Evolutionary conservation across 2,113 vertebrate species (phyloP).

Genomic region (Malurus elegans): DNA sequence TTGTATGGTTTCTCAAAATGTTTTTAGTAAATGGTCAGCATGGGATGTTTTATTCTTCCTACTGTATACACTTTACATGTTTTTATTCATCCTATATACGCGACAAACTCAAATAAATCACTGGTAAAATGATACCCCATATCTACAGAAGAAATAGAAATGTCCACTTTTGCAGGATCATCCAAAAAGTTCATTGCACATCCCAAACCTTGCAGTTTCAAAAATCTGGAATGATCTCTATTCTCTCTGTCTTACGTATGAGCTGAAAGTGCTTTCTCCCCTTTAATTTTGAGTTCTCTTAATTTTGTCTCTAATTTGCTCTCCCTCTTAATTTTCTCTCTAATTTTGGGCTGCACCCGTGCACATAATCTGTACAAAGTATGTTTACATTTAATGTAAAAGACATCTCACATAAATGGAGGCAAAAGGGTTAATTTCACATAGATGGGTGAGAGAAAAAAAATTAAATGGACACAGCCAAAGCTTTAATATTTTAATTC

Average conservation of each 20-base stretch:
- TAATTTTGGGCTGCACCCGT: not conserved
- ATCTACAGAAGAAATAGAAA: not conserved
- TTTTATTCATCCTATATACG: not conserved
- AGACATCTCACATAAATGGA: not conserved
- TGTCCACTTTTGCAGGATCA: not conserved
- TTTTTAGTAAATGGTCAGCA: not conserved
- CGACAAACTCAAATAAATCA: not conserved
- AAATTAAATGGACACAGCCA: not conserved
- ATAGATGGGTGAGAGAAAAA: not conserved
- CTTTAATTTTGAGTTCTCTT: not conserved
- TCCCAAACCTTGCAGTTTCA: fast-evolving
- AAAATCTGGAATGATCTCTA: not conserved
- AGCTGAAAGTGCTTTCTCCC: not conserved
- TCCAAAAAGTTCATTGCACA: not conserved
- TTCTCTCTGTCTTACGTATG: not conserved
- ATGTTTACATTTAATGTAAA: not conserved
- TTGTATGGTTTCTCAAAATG: not conserved
- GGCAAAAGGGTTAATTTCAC: not conserved
- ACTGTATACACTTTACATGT: not conserved
- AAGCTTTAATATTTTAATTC: not conserved
- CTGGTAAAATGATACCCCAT: fast-evolving
- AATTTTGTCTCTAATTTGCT: too few species aligned
- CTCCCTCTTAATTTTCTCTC: too few species aligned
- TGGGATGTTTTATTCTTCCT: not conserved
- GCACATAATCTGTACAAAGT: not conserved